Evolutionary conservation across 2,888 invertebrate species (phyloP), one percentile per base, ranked within the genome.

Genomic region (Eueremaeus valkanovi): DNA sequence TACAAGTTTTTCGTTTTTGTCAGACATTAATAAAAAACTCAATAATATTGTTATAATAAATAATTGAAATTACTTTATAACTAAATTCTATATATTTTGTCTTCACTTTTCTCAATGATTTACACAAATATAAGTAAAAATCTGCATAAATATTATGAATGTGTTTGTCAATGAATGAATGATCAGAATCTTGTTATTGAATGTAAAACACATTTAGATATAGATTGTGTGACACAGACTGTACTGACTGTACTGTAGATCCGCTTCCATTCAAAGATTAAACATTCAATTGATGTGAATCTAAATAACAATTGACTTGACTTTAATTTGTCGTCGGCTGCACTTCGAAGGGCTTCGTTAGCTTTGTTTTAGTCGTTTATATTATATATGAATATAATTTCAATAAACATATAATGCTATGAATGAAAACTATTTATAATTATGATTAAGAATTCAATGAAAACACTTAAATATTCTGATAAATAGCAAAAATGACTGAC

Each of bases 321-420:
- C 11, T 8, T 36, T 21, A n/a, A 27, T 68, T 40, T 66, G 29
- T 42, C 70, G 11, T 42, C 18, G 21, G 70, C 70, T 70, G 70
- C 70, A 70, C 70, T 70, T 70, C 70, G 70, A 70, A 70, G 70
- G 70, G 70, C 70, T 70, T 70, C 24, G 40, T 70, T 70, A 70
- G 70, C 70, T 70, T 70, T 68, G 40, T 68, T 68, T 68, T n/a
- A n/a, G 11, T 24, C 33, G 16, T n/a, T 66, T 68, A 3, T 42
- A 40, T 68, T 42, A 66, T 70, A 18, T 66, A 66, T 29, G 13
- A 9, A 31, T 31, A 8, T 33, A 33, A 21, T 36, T 18, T 36
- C 58, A 66, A 66, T 29, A 27, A 66, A 66, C 29, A n/a, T n/a
- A 24, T 55, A 21, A 2, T 33, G 8, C 5, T 66, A 13, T 36